Conservation (phyloP, 2,797 vertebrate genomes). For the Menidia menidia region DNA sequence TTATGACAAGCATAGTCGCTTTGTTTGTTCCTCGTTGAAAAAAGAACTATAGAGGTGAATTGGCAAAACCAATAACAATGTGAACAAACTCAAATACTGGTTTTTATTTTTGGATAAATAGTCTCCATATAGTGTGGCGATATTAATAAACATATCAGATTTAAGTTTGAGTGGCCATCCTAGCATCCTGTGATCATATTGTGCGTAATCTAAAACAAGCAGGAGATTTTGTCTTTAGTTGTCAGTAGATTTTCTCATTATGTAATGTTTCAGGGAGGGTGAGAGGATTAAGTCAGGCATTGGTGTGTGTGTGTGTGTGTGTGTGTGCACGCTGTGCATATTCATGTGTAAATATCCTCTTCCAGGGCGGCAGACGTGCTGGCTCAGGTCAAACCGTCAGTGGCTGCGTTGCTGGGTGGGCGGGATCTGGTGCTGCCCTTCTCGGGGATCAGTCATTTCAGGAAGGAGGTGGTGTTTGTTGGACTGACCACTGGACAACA, state of each 20-base stretch:
- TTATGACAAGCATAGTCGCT: too few species aligned
- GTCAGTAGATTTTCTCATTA: slow-evolving; percentile 66
- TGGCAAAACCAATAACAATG: neutral
- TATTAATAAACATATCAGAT: neutral
- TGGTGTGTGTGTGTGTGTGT: slow-evolving; percentile 14
- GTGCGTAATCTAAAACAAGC: slow-evolving; percentile 56
- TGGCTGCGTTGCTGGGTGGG: slow-evolving; percentile 88
- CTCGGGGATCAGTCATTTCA: slow-evolving; percentile 89
- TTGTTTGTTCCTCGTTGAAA: too few species aligned
- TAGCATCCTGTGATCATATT: slow-evolving; percentile 26
- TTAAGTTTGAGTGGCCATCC: neutral
- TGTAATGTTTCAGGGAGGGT: slow-evolving; percentile 59
- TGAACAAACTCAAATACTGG: neutral
- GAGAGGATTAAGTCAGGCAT: slow-evolving; percentile 63
- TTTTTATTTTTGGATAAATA: neutral
- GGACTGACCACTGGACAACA: slow-evolving; percentile 85
- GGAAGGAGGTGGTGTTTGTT: slow-evolving; percentile 92
- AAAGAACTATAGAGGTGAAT: too few species aligned
- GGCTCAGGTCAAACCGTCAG: slow-evolving; percentile 80
- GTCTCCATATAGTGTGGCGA: neutral
- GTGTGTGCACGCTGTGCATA: slow-evolving; percentile 23
- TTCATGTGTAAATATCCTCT: slow-evolving; percentile 36
- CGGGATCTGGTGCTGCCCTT: slow-evolving; percentile 87
- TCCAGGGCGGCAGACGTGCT: slow-evolving; percentile 86
- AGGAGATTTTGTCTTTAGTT: slow-evolving; percentile 58